phyloP scores from a whole-genome alignment of 2,797 vertebrate species.

The Malurus splendens region DNA sequence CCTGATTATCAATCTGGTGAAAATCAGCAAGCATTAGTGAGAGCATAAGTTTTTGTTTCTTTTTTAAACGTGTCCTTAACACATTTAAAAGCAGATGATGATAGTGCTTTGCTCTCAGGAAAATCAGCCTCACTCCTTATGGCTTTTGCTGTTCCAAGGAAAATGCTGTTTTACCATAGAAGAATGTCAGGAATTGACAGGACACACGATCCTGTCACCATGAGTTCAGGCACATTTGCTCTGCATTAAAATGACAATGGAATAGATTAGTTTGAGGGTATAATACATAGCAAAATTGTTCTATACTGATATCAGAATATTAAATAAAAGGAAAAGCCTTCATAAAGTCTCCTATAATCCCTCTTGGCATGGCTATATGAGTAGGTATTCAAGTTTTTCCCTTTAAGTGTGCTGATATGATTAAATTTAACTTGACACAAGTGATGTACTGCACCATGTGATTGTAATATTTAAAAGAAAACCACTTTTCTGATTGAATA shows the following conservation, averaged over 20 bases:
- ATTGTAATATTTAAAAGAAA: constrained; percentile 43
- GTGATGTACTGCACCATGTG: constrained; percentile 8
- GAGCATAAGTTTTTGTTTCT: neutral
- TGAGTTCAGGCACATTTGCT: neutral
- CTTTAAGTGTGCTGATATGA: constrained; percentile 19
- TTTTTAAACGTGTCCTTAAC: neutral
- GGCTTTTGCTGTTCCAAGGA: neutral
- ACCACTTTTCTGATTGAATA: constrained; percentile 46
- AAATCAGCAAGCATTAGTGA: neutral
- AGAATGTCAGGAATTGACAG: neutral
- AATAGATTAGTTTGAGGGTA: constrained; percentile 25
- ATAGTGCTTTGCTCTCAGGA: neutral
- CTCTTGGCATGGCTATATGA: constrained; percentile 12
- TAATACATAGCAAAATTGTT: constrained; percentile 10
- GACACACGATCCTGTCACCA: neutral
- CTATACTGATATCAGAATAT: constrained; percentile 36
- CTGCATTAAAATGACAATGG: constrained; percentile 17
- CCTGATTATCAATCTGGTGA: neutral
- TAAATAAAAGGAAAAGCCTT: constrained; percentile 38
- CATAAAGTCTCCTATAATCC: constrained; percentile 17
- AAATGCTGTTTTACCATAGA: neutral
- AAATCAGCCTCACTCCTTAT: neutral
- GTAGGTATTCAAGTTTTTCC: neutral
- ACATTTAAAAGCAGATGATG: neutral
- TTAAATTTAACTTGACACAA: constrained; percentile 54